These are phyloP conservation scores for Rhagoletis zephyria DNA, from an alignment of 1,140 invertebrate species.

Conservation along the genomic window DNA sequence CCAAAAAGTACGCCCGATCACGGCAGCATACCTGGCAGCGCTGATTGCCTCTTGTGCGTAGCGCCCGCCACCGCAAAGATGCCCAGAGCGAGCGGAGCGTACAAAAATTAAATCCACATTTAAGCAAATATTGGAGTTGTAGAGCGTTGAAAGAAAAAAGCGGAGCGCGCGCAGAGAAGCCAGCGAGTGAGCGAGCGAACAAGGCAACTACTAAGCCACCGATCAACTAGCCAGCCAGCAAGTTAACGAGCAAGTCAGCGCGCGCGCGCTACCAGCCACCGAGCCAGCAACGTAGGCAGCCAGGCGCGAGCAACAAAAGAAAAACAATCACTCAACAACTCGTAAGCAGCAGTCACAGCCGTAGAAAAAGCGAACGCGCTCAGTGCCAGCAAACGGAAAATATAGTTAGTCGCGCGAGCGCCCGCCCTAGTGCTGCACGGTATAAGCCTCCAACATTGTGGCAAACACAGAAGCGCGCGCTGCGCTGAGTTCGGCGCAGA, in stretches of 20 bases:
- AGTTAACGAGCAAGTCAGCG: background rate
- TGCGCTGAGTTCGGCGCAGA: background rate
- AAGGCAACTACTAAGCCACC: too few species aligned
- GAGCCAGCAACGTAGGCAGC: background rate
- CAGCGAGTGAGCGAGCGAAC: conserved; percentile 7
- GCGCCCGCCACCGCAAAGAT: background rate
- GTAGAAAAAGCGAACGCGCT: conserved; percentile 17
- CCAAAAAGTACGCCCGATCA: conserved; percentile 29
- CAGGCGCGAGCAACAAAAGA: background rate
- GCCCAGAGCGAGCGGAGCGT: background rate
- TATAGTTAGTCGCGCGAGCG: background rate
- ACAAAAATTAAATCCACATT: background rate
- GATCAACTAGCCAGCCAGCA: background rate
- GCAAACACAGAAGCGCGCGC: background rate
- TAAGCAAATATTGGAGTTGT: conserved; percentile 1
- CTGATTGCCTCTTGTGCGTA: background rate
- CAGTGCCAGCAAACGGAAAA: background rate
- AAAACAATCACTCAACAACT: conserved; percentile 42
- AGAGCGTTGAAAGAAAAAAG: background rate
- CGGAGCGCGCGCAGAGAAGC: background rate
- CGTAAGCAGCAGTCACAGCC: background rate
- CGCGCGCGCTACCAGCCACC: background rate
- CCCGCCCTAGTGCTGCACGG: background rate
- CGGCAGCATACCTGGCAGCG: background rate
- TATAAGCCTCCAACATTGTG: background rate